Percentiles rank a stretch among this genome's conserved stretches.
phyloP scores from a whole-genome alignment of 2,888 invertebrate species.

The Hedya salicella region DNA sequence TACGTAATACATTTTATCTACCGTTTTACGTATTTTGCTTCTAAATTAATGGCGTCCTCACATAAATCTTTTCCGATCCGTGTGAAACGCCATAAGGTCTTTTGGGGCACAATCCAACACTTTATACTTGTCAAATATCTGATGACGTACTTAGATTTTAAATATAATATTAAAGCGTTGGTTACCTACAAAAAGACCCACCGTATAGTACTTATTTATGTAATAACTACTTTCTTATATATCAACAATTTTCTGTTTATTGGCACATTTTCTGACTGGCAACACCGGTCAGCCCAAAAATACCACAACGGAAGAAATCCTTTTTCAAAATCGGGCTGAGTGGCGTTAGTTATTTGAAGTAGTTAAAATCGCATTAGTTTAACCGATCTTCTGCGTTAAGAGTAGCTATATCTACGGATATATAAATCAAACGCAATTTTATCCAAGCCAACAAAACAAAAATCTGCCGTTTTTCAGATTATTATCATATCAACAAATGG shows the following conservation, averaged over 20 bases:
- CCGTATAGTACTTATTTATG: constrained; percentile 70
- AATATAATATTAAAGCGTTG: constrained; percentile 47
- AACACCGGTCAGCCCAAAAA: constrained; percentile 43
- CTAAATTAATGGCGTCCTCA: constrained; percentile 11
- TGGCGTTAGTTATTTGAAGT: constrained; percentile 55
- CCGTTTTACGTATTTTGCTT: constrained; percentile 44
- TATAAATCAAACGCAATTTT: constrained; percentile 72
- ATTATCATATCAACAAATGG: constrained; percentile 20
- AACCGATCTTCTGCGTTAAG: constrained; percentile 61
- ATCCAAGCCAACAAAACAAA: constrained; percentile 30
- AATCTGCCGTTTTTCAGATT: constrained; percentile 22
- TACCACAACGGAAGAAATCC: not conserved
- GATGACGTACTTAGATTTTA: constrained; percentile 21
- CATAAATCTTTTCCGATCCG: constrained; percentile 3
- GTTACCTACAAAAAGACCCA: constrained; percentile 41
- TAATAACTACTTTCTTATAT: constrained; percentile 70
- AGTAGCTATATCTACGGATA: constrained; percentile 75
- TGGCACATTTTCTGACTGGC: constrained; percentile 76
- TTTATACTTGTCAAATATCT: constrained; percentile 19
- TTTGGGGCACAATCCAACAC: constrained; percentile 25
- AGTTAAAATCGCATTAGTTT: constrained; percentile 49
- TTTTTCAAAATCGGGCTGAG: constrained; percentile 6
- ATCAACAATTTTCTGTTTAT: constrained; percentile 67
- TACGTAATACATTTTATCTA: constrained; percentile 41
- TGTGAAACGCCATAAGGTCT: not conserved